Percentiles rank a stretch among this genome's conserved stretches.
Conservation (phyloP, 2,888 invertebrate species). For the Dusona sp. region DNA sequence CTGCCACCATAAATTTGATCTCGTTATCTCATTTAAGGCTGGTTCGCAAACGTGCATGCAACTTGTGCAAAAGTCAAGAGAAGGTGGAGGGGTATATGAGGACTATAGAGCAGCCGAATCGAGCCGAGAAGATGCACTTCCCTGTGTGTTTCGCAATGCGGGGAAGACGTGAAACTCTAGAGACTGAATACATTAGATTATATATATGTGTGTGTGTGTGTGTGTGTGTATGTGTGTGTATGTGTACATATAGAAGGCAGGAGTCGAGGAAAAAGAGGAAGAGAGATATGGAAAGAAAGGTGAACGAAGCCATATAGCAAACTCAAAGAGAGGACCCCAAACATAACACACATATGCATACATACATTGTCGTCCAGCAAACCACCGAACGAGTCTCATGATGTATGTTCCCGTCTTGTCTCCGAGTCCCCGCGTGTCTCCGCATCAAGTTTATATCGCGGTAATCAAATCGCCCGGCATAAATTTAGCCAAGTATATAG, state of each 20-base stretch:
- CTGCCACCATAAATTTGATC: constrained; percentile 84
- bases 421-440: constrained; percentile 79
- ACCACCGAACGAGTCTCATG: constrained; percentile 80
- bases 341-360: constrained; percentile 20
- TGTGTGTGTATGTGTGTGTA: too few relatives aligned
- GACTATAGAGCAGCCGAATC: constrained; percentile 28
- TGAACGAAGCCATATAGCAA: constrained; percentile 70
- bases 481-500: constrained; percentile 71
- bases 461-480: constrained; percentile 84
- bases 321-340: constrained; percentile 66
- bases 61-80: constrained; percentile 72
- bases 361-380: constrained; percentile 61
- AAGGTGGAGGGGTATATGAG: constrained; percentile 35
- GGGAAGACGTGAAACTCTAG: constrained; percentile 52
- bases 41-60: constrained; percentile 49
- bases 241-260: constrained; percentile 26
- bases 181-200: constrained; percentile 13
- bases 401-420: constrained; percentile 84
- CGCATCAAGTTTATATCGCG: constrained; percentile 84
- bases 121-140: constrained; percentile 47
- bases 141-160: constrained; percentile 30
- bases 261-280: constrained; percentile 50
- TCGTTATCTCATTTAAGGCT: constrained; percentile 84
- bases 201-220: not conserved
- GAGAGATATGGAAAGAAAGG: constrained; percentile 64